Base-by-base conservation (phyloP, 2,113 vertebrate species). In the Cisticola juncidis region DNA sequence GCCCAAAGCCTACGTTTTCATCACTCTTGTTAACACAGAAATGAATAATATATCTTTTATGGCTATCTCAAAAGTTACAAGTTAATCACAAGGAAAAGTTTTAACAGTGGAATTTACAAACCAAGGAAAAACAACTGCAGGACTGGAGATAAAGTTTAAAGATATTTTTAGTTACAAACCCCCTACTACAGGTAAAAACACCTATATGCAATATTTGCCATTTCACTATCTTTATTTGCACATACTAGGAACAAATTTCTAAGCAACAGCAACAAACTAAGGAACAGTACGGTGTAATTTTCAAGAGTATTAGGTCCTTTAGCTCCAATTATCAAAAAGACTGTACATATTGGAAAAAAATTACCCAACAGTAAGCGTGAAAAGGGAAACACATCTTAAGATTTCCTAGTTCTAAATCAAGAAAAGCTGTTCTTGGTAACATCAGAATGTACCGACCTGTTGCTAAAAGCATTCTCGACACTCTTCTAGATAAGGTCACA, bases 1-100 rank as follows among this genome's bases (percentile, higher is more conserved):
- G 81, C 71, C 74, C 93, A 62, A 77, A 90, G 81, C 58, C 68
- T 80, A 9, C 28, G 25, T 73, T 83, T 80, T 76, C 84, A 77
- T 64, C 42, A 35, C 47, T 57, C 48, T 11, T 48, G 31, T 38
- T 77, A 88, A 54, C 24, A 50, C 14, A 12, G 24, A 73, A 80
- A 62, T 48, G 45, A 95, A 28, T 57, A 87, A 73, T 9, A 42
- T 24, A 35, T 70, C 22, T 78, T 77, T 82, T 14, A 71, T 11
- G 47, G 48, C 28, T 35, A 26, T 33, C 53, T 80, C 42, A 44
- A 42, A 73, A 77, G 19, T 28, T 61, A 20, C 24, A 51, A 71
- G 22, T 29, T 65, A 69, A 80, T 62, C 28, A 29, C 48, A 64
- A 57, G 12, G 19, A 23, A 1, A 62, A 86, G 29, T 4, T n/a